Evolutionary conservation across 2,888 invertebrate species (phyloP).

Genomic region (Ischnura elegans): DNA sequence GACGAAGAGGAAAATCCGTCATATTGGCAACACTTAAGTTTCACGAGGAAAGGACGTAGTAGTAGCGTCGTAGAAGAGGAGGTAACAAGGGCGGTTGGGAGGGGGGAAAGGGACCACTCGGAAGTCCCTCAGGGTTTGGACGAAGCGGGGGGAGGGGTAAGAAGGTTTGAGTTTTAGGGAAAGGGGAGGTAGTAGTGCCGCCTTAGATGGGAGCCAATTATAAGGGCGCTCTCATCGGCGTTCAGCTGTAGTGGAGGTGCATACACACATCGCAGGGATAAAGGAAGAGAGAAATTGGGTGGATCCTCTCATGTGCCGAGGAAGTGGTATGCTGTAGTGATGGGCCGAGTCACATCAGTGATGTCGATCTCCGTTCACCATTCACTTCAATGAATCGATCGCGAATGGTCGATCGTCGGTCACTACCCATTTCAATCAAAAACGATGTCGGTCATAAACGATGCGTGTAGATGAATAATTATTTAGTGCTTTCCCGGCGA

Average conservation of each 20-base stretch:
- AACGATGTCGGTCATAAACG: too few relatives aligned
- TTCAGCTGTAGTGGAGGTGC: not conserved
- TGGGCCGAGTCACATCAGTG: not conserved
- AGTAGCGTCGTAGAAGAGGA: not conserved
- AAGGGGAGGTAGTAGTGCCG: not conserved
- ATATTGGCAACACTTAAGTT: conserved; percentile 2
- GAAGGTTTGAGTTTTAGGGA: not conserved
- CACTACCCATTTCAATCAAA: too few relatives aligned
- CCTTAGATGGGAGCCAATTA: not conserved
- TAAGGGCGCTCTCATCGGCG: not conserved
- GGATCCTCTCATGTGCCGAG: not conserved
- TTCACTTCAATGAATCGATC: too few relatives aligned
- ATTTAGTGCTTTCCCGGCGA: too few relatives aligned
- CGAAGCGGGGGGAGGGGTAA: not conserved
- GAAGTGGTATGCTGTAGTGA: not conserved
- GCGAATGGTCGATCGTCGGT: too few relatives aligned
- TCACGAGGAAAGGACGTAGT: not conserved
- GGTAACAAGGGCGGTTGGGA: not conserved
- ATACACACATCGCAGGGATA: too few relatives aligned
- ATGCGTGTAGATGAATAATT: too few relatives aligned
- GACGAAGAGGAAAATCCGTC: not conserved
- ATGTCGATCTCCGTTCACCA: too few relatives aligned
- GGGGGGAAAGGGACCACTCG: not conserved
- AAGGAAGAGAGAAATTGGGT: not conserved
- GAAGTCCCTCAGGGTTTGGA: not conserved